Evolutionary conservation across 2,888 invertebrate genomes (phyloP).

Genomic region (Pristionchus japonicus): DNA sequence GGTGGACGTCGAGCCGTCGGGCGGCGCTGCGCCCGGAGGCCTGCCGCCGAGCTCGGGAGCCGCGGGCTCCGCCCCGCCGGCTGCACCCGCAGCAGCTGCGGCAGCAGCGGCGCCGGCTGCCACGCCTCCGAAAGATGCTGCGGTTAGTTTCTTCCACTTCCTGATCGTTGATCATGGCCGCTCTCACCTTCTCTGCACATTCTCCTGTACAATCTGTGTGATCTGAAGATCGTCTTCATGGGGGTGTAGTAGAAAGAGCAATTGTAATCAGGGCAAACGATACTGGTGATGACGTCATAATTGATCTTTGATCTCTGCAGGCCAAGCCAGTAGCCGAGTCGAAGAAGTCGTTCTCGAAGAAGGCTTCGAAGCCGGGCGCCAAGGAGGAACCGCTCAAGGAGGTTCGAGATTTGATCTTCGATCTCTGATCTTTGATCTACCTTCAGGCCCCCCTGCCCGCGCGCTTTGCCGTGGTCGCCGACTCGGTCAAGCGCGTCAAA

Average conservation of each 20-base stretch:
- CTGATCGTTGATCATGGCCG: not conserved
- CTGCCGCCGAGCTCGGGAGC: not conserved
- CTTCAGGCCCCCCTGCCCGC: not conserved
- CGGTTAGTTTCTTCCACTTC: not conserved
- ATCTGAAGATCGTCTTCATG: no score
- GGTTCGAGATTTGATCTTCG: not conserved
- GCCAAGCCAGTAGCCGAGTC: not conserved
- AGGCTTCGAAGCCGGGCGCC: not conserved
- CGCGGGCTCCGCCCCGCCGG: not conserved
- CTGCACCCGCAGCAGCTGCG: not conserved
- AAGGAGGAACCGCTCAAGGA: not conserved
- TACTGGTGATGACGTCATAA: not conserved
- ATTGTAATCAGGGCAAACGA: no score
- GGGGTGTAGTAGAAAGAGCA: no score
- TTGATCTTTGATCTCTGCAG: not conserved
- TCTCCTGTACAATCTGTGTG: no score
- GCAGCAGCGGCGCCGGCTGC: not conserved
- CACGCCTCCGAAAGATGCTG: not conserved
- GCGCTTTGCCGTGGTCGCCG: not conserved
- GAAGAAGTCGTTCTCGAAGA: not conserved
- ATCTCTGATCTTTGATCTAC: not conserved
- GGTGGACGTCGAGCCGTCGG: slow-evolving; percentile 10
- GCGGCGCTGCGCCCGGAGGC: not conserved
- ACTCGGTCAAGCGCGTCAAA: not conserved
- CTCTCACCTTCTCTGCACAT: no score